Evolutionary conservation across 2,113 vertebrate genomes (phyloP).

Genomic region (Caranx melampygus): DNA sequence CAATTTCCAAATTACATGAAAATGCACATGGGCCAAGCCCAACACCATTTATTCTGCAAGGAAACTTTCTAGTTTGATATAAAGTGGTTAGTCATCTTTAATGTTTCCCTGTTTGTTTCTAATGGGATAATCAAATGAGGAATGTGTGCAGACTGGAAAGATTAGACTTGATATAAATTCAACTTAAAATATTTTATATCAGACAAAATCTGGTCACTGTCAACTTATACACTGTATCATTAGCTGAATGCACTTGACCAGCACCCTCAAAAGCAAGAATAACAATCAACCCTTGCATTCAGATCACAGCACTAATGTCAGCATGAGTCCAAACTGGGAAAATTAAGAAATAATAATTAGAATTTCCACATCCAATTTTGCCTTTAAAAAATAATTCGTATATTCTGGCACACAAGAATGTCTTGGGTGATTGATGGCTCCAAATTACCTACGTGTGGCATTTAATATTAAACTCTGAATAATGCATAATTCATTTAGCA

Average conservation of each 20-base stretch:
- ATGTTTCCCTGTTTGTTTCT: background rate
- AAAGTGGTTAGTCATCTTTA: too few species aligned
- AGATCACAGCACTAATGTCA: conserved; percentile 70
- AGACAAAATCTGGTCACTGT: too few species aligned
- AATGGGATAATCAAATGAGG: conserved; percentile 22
- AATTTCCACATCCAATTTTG: conserved; percentile 75
- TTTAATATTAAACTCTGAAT: conserved; percentile 82
- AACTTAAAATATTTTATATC: conserved; percentile 23
- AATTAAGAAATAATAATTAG: conserved; percentile 74
- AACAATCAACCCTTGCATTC: conserved; percentile 63
- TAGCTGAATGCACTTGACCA: conserved; percentile 35
- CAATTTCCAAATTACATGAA: too few species aligned
- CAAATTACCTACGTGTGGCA: conserved; percentile 78
- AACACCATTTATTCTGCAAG: too few species aligned
- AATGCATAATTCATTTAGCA: conserved; percentile 75
- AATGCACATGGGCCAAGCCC: too few species aligned
- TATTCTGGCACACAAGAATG: conserved; percentile 70
- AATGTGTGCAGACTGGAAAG: conserved; percentile 23
- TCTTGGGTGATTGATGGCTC: conserved; percentile 81
- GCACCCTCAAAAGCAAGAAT: conserved; percentile 44
- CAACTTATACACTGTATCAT: conserved; percentile 13
- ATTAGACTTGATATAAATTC: conserved; percentile 40
- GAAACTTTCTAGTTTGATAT: background rate
- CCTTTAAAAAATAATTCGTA: conserved; percentile 71
- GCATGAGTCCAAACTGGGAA: conserved; percentile 61